Evolutionary conservation across 2,888 invertebrate genomes (phyloP).

Genomic region (Habroteleia sp.): DNA sequence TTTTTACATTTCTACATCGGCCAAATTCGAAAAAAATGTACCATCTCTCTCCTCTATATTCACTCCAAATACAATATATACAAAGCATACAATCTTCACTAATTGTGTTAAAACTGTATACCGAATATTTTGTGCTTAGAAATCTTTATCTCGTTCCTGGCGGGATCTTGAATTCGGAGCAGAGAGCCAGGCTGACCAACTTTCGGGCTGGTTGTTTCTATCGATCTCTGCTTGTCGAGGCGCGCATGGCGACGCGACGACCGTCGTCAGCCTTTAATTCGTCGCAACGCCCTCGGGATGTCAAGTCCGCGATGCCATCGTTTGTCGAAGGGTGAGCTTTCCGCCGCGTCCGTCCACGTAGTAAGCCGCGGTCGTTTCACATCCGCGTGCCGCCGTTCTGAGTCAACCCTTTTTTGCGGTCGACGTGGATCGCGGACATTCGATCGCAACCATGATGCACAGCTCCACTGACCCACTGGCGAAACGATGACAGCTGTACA

Average conservation of each 20-base stretch:
- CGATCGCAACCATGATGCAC: conserved; percentile 20
- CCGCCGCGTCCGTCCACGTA: conserved; percentile 6
- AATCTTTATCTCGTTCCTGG: conserved; percentile 2
- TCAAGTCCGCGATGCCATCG: conserved; percentile 51
- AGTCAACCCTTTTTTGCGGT: background rate
- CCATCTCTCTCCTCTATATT: too few species aligned
- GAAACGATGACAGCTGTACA: conserved; percentile 22
- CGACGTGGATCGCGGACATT: conserved; percentile 6
- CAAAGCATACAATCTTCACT: too few species aligned
- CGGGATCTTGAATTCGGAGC: conserved; percentile 52
- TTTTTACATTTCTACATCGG: too few species aligned
- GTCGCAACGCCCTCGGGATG: conserved; percentile 68
- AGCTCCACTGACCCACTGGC: conserved; percentile 55
- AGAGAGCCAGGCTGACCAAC: conserved; percentile 64
- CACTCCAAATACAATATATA: too few species aligned
- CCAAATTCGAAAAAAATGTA: too few species aligned
- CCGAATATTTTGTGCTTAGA: too few species aligned
- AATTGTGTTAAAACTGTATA: too few species aligned
- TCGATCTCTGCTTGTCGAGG: conserved; percentile 66
- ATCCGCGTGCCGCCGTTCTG: background rate
- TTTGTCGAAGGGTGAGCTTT: conserved; percentile 37
- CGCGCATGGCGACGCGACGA: conserved; percentile 67
- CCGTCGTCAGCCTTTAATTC: conserved; percentile 67
- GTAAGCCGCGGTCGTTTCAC: background rate
- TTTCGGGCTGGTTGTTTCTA: conserved; percentile 62